phyloP scores from a whole-genome alignment of 2,797 vertebrate genomes.

The Betta splendens region DNA sequence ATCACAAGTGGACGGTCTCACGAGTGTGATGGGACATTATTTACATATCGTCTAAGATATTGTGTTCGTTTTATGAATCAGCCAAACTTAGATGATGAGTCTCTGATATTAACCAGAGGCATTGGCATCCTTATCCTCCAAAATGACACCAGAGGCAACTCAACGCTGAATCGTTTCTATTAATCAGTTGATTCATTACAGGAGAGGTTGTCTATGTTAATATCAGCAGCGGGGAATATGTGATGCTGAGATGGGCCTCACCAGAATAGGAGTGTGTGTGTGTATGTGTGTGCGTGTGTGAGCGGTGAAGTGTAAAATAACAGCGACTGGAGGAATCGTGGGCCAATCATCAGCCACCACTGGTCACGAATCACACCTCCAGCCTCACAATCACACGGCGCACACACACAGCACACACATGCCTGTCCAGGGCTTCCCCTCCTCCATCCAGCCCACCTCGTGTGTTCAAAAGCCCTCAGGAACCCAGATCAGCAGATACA shows the following conservation, averaged over 20 bases:
- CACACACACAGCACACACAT: slow-evolving; percentile 7
- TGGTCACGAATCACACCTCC: slow-evolving; percentile 66
- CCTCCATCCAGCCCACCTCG: slow-evolving; percentile 29
- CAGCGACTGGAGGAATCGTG: slow-evolving; percentile 43
- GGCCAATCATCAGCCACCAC: slow-evolving; percentile 61
- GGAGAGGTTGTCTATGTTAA: too few relatives aligned
- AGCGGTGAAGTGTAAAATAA: slow-evolving; percentile 61
- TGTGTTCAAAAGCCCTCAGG: slow-evolving; percentile 52
- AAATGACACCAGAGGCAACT: too few relatives aligned
- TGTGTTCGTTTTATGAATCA: too few relatives aligned
- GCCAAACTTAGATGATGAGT: too few relatives aligned
- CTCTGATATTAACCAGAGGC: too few relatives aligned
- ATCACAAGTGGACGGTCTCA: too few relatives aligned
- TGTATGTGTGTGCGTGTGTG: slow-evolving; percentile 11
- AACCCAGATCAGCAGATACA: slow-evolving; percentile 59
- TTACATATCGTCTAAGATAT: too few relatives aligned
- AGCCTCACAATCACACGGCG: slow-evolving; percentile 34
- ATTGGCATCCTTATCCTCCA: too few relatives aligned
- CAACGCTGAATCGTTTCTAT: too few relatives aligned
- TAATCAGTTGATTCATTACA: too few relatives aligned
- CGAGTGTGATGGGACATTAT: too few relatives aligned
- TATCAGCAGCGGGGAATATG: not conserved
- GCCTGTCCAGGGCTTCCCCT: slow-evolving; percentile 21
- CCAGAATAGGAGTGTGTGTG: not conserved
- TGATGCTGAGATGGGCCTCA: slow-evolving; percentile 13